A percentile compares a stretch with the other conserved stretches of the same genome.
These are phyloP conservation scores for Sebastes itinus DNA, from an alignment of 2,797 vertebrate genomes.

Conservation along the genomic window DNA sequence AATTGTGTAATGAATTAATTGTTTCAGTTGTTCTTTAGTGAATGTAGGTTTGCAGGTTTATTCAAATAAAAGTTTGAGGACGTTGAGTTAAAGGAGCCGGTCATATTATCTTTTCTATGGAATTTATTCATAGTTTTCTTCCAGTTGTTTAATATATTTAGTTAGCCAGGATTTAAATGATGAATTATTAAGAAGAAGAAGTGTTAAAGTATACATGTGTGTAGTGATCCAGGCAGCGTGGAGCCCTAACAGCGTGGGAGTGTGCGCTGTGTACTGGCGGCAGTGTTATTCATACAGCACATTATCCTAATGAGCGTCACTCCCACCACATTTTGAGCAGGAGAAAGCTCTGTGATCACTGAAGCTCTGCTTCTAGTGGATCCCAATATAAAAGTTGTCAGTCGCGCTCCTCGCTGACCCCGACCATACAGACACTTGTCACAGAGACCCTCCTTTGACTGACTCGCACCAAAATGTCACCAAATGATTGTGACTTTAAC, in stretches of 20 bases:
- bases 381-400: slow-evolving; percentile 59
- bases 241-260: slow-evolving; percentile 33
- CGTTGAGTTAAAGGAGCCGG: neutral
- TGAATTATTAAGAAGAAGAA: neutral
- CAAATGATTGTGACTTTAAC: neutral
- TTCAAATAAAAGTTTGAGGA: neutral
- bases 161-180: neutral
- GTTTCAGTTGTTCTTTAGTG: neutral
- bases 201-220: neutral
- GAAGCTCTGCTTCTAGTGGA: slow-evolving; percentile 45
- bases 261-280: slow-evolving; percentile 9
- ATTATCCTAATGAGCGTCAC: slow-evolving; percentile 64
- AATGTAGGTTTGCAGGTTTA: neutral
- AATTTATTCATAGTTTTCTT: neutral
- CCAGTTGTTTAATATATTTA: neutral
- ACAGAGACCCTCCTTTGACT: slow-evolving; percentile 29
- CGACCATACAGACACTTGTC: slow-evolving; percentile 15
- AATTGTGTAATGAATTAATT: neutral
- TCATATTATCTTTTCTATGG: neutral
- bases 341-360: slow-evolving; percentile 59
- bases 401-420: slow-evolving; percentile 39
- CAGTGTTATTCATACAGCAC: slow-evolving; percentile 55
- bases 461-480: neutral
- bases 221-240: neutral
- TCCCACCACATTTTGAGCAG: slow-evolving; percentile 49